These are phyloP conservation scores for Cecidostiba fungosa DNA, from an alignment of 2,888 invertebrate genomes.

Conservation along the genomic window DNA sequence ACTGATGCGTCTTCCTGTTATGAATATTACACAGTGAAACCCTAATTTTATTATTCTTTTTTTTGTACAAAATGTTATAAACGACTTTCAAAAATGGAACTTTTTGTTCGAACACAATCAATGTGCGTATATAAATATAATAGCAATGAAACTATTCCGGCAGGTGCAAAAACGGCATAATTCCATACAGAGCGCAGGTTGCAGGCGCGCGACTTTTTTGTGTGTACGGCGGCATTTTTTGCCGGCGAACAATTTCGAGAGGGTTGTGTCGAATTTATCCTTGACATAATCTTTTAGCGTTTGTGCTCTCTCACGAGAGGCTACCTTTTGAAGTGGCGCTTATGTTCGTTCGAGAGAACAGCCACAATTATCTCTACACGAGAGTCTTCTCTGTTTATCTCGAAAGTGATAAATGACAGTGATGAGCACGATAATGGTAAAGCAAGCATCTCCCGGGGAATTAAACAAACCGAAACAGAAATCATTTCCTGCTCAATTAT, in stretches of 20 bases:
- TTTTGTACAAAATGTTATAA: background rate
- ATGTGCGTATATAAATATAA: background rate
- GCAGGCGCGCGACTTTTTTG: constrained; percentile 21
- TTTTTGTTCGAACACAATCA: background rate
- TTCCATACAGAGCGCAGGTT: background rate
- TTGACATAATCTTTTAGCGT: constrained; percentile 45
- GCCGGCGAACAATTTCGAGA: constrained; percentile 29
- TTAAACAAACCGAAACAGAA: constrained; percentile 25
- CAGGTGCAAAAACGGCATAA: background rate
- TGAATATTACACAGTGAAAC: background rate
- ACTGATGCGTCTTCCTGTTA: constrained; percentile 28
- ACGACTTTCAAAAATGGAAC: background rate
- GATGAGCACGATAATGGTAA: constrained; percentile 48
- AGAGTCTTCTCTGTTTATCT: constrained; percentile 33
- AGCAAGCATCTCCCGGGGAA: constrained; percentile 10
- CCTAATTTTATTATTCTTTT: background rate
- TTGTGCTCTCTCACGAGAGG: constrained; percentile 14
- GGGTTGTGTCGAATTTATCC: constrained; percentile 43
- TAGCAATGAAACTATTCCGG: background rate
- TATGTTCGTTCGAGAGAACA: background rate
- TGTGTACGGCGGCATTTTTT: constrained; percentile 39
- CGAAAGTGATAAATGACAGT: constrained; percentile 57
- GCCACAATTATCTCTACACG: constrained; percentile 43
- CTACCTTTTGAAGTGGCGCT: constrained; percentile 53
- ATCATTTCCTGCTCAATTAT: constrained; percentile 51